Evolutionary conservation across 1,140 invertebrate species (phyloP), one percentile per base, ranked within the genome.

Genomic region (Drosophila grimshawi): DNA sequence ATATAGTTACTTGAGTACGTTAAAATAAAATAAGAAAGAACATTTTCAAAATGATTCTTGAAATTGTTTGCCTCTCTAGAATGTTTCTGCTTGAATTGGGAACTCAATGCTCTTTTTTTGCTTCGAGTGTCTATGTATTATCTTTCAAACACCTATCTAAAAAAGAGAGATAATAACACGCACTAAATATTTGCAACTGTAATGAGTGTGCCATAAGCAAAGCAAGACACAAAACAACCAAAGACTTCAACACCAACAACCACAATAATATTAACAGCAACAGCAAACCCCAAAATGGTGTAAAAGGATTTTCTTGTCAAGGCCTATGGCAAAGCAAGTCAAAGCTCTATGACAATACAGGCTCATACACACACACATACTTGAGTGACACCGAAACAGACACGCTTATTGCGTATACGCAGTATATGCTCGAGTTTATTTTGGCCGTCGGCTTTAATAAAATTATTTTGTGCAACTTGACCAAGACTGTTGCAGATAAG

Each of bases 221-320:
- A n/a, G 8, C 37, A 65, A 11, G 45, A 64, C 48, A 56, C 51
- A 52, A n/a, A 49, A 61, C 55, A 51, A 55, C 48, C 51, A 63
- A 74, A 41, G 55, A 45, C 55, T 41, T 37, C 56, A 51, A 53
- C 56, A 74, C 45, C 49, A 41, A 10, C 52, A 66, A 29, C 66
- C 56, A 43, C 59, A 67, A 30, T 49, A 59, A 51, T 55, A 68
- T 37, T 19, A 69, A 67, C 61, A 86, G 68, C 80, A 70, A 69
- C 59, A 69, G 43, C 46, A 52, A 68, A 88, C 65, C 85, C 77
- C 83, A 74, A 83, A 78, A 49, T 82, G 85, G 51, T 68, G 77
- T 89, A 88, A 88, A 88, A 88, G 83, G 83, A 88, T 88, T 88
- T 88, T 59, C 83, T 88, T 88, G 74, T 55, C 68, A 69, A 71